Base-by-base conservation (phyloP, 2,113 vertebrate genomes). In the Noturus placidus region DNA sequence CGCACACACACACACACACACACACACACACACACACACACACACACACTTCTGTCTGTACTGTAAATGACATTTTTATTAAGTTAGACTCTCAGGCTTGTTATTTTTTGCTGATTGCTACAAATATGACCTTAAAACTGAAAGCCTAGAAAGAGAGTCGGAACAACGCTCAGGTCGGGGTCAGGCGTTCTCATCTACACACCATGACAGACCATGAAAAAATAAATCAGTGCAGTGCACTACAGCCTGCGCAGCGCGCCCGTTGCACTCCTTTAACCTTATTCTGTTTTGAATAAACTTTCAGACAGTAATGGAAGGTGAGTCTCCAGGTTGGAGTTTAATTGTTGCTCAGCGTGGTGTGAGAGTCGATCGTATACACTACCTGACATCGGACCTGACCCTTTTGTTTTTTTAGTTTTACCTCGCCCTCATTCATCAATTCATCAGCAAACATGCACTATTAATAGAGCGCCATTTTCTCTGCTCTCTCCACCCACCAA, bases 21-120 rank as follows among this genome's bases (percentile, higher is more conserved):
- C 20, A 42, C 54, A 80, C 54, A 57, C 54, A 59, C 78, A 80
- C 52, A 57, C 78, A 80, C 14, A 59, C 54, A 57, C 54, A 59
- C 78, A 80, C 52, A 57, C 78, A 80, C 27, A 94, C 15, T 19
- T 27, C 50, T 76, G 63, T 81, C 54, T 81, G 54, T 33, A 59
- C 79, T 38, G 33, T 35, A 57, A 35, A 33, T 72, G 69, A 42
- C 69, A 22, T 72, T 72, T 72, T 61, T 82, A 82, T 82, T 82
- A 82, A 56, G 30, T 82, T 33, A 82, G n/a, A 61, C 56, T 61
- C 20, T 33, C n/a, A 61, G 15, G 20, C 15, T 15, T 50, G 11
- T 52, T 42, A 15, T 22, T 81, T 80, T 38, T 82, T 82, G 57
- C 35, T 82, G 57, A 61, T 22, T 63, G 35, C 38, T 46, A 38